Percentiles rank a stretch among this genome's conserved stretches.
phyloP scores from a whole-genome alignment of 2,113 vertebrate species.

The Podarcis raffonei region DNA sequence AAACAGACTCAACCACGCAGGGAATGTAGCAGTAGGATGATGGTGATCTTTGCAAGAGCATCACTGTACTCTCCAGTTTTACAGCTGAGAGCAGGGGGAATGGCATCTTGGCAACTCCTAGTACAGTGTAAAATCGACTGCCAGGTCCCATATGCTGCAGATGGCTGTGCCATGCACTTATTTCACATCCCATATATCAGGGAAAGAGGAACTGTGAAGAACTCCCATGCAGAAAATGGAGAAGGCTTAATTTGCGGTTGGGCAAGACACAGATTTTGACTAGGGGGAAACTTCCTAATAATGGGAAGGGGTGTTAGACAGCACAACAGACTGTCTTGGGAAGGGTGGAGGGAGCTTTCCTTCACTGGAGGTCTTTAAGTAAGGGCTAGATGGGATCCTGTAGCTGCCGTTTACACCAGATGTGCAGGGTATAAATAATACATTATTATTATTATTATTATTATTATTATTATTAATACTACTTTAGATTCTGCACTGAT shows the following conservation, averaged over 20 bases:
- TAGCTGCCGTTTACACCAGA: neutral
- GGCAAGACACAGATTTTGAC: no score
- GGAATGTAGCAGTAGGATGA: neutral
- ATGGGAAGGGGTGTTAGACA: neutral
- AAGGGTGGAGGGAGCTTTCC: neutral
- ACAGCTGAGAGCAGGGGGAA: rapidly evolving
- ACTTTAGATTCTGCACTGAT: neutral
- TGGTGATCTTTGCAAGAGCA: rapidly evolving
- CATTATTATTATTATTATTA: no score
- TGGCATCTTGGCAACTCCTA: neutral
- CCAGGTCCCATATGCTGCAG: neutral
- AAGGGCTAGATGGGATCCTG: neutral
- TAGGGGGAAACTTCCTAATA: neutral
- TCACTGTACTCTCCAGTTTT: rapidly evolving
- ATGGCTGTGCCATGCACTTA: neutral
- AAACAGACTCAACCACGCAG: neutral
- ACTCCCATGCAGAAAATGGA: no score
- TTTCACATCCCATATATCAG: rapidly evolving
- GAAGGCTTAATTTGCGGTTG: no score
- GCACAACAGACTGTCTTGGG: neutral
- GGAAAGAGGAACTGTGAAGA: neutral
- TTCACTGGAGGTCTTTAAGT: neutral
- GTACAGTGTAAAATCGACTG: neutral
- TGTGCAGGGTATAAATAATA: no score
- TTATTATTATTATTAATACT: no score